Evolutionary conservation across 2,113 vertebrate genomes (phyloP).

Genomic region (Campylorhamphus procurvoides): DNA sequence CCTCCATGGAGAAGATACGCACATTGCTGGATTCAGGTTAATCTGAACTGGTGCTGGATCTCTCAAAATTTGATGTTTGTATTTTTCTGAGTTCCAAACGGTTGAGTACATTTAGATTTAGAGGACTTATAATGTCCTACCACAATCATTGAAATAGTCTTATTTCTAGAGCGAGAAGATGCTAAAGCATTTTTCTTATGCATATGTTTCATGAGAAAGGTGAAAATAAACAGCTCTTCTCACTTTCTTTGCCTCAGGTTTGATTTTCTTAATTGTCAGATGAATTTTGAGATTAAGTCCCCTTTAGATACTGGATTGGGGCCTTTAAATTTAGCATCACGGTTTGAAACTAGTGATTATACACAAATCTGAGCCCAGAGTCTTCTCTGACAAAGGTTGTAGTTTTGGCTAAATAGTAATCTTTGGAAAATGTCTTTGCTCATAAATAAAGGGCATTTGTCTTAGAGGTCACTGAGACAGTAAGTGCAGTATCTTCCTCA

Average conservation of each 20-base stretch:
- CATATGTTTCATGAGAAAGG: background rate
- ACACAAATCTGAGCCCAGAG: background rate
- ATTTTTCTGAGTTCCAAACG: background rate
- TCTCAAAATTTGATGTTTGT: background rate
- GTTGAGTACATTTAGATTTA: background rate
- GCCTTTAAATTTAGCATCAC: background rate
- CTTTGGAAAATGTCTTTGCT: background rate
- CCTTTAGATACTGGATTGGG: background rate
- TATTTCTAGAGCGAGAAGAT: background rate
- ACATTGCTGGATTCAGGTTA: rapidly evolving
- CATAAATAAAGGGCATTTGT: background rate
- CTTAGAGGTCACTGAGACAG: background rate
- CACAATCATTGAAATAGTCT: background rate
- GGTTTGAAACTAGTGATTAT: background rate
- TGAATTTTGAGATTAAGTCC: background rate
- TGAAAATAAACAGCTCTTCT: background rate
- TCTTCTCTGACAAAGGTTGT: background rate
- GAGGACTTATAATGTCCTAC: background rate
- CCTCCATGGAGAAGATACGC: rapidly evolving
- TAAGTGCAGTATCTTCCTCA: background rate
- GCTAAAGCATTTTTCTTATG: background rate
- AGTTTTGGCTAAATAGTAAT: background rate
- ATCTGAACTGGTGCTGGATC: background rate
- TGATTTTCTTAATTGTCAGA: background rate
- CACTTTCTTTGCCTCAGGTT: background rate